Percentiles rank a stretch among this genome's conserved stretches.
These are phyloP conservation scores for Nudaria mundana DNA, from an alignment of 2,888 invertebrate genomes.

Conservation along the genomic window DNA sequence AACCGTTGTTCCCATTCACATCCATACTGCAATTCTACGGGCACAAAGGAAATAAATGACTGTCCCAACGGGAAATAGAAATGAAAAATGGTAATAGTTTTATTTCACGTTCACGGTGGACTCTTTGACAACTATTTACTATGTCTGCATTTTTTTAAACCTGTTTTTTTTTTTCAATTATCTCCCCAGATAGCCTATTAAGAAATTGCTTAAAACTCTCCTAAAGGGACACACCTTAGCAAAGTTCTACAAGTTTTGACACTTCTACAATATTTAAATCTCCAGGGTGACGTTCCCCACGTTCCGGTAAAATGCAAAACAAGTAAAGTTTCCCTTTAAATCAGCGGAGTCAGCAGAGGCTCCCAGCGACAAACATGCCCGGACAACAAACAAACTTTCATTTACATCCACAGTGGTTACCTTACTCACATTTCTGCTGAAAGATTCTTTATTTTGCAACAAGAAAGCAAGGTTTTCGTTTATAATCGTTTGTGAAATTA, in stretches of 20 bases:
- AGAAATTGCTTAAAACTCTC: conserved; percentile 49
- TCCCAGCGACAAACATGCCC: conserved; percentile 52
- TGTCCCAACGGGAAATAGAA: conserved; percentile 49
- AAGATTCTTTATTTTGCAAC: conserved; percentile 28
- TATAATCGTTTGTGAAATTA: conserved; percentile 26
- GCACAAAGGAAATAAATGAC: conserved; percentile 62
- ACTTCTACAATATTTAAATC: conserved; percentile 74
- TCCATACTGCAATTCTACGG: conserved; percentile 41
- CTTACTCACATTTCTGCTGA: conserved; percentile 41
- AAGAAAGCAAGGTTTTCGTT: conserved; percentile 19
- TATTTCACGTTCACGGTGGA: conserved; percentile 22
- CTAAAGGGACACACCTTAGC: conserved; percentile 64
- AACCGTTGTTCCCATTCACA: conserved; percentile 41
- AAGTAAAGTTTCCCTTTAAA: conserved; percentile 73
- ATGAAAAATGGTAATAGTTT: conserved; percentile 34
- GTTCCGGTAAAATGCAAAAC: conserved; percentile 72
- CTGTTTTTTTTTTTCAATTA: too few species aligned
- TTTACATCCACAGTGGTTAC: conserved; percentile 43
- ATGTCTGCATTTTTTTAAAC: too few species aligned
- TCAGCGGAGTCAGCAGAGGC: conserved; percentile 57
- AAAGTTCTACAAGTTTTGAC: conserved; percentile 64
- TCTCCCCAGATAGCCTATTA: conserved; percentile 43
- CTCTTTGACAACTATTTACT: conserved; percentile 29
- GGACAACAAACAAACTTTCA: conserved; percentile 70
- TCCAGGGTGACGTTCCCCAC: conserved; percentile 66